Percentiles rank a stretch among this genome's conserved stretches.
These are phyloP conservation scores for Drosophila equinoxialis DNA, from an alignment of 1,140 invertebrate species.

Conservation along the genomic window DNA sequence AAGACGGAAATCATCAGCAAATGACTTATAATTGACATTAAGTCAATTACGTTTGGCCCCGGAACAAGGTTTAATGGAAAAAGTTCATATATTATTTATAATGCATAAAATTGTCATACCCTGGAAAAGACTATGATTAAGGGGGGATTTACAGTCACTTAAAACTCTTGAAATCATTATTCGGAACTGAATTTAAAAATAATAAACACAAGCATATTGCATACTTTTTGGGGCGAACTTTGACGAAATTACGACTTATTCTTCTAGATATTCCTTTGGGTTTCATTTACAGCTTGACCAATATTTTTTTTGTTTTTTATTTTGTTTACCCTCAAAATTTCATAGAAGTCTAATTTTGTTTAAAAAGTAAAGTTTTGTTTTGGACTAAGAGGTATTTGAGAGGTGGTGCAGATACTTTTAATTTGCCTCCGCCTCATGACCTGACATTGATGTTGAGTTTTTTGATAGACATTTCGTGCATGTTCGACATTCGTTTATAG, in stretches of 20 bases:
- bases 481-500: slow-evolving; percentile 49
- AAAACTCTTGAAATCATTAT: background rate
- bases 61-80: slow-evolving; percentile 47
- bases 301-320: too few species aligned
- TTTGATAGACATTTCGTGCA: slow-evolving; percentile 66
- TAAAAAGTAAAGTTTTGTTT: too few species aligned
- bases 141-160: background rate
- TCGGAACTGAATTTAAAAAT: background rate
- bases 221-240: too few species aligned
- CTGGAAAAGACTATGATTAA: background rate
- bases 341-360: too few species aligned
- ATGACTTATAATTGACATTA: slow-evolving; percentile 48
- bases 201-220: too few species aligned
- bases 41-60: slow-evolving; percentile 33
- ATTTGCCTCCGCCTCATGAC: slow-evolving; percentile 27
- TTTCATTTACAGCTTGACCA: too few species aligned
- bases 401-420: background rate
- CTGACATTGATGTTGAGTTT: slow-evolving; percentile 50
- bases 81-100: slow-evolving; percentile 40
- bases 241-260: too few species aligned
- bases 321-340: too few species aligned
- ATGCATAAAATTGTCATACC: background rate
- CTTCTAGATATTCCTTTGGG: too few species aligned
- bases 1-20: slow-evolving; percentile 40
- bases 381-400: background rate